Base-by-base conservation (phyloP, 2,797 vertebrate species). In the Mareca penelope region DNA sequence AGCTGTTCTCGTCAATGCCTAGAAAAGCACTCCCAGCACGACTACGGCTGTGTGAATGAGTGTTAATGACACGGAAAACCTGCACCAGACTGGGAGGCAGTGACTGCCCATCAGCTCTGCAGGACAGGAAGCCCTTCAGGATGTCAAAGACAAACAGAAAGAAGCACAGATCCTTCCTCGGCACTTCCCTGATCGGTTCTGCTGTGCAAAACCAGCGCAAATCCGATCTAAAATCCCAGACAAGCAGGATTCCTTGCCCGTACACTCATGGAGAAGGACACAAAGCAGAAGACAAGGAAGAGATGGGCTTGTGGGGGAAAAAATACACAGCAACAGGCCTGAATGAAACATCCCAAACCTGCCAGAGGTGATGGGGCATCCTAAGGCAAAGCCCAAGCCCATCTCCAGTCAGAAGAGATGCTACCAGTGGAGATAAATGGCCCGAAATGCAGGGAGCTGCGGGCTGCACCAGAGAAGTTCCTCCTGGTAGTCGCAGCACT, bases 21-120 rank as follows among this genome's bases (percentile, higher is more conserved):
- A 12, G 55, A 56, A 56, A 77, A 60, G 28, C 28, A 65, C 6
- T 65, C 50, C 26, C 37, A 18, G n/a, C 7, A 11, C 4, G 4
- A 46, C 55, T 15, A 15, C 0, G 1, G 31, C 67, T 11, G 11
- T 37, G 48, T 0, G 0, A 56, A n/a, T 40, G 42, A 50, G 26
- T 28, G 68, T 1, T 15, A 75, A 37, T 1, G 5, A 33, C 23
- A 60, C 0, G 0, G 63, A 75, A 46, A 72, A 90, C 15, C 33
- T 67, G 33, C 46, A 80, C 33, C 33, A 37, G 61, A 64, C 72
- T 55, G 56, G 42, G 68, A 85, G 76, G 44, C 13, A 79, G 40
- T 5, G 48, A 63, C 11, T 46, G 28, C 29, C 22, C 24, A 60
- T 65, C 40, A 55, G 18, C n/a, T 84, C 70, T 67, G 33, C 56